A percentile compares a stretch with the other conserved stretches of the same genome.
These are phyloP conservation scores for Cladorhizidae sp. DNA, from an alignment of 37 sponge, comb jelly and placozoan genomes.

Conservation along the genomic window DNA sequence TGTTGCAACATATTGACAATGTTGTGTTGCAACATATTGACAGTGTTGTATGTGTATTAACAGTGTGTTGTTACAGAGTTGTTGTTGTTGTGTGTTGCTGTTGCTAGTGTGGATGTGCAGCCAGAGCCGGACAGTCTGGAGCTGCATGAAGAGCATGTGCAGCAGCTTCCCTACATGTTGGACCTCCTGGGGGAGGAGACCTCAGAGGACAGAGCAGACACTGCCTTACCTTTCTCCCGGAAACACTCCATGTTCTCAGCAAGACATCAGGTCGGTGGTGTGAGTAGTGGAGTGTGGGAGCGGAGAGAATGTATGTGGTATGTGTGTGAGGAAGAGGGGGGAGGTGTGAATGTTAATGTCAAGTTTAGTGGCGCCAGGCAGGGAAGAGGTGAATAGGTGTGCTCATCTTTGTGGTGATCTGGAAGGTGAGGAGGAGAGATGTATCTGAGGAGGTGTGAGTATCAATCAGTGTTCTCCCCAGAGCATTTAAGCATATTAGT, in stretches of 20 bases:
- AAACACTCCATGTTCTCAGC: constrained; percentile 32
- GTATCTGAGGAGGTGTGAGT: too few species aligned
- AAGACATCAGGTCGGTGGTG: background rate
- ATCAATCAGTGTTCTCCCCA: too few species aligned
- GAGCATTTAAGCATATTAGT: too few species aligned
- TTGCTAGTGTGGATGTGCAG: constrained; percentile 19
- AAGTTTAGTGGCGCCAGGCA: too few species aligned
- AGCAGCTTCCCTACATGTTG: background rate
- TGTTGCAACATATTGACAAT: too few species aligned
- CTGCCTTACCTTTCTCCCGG: constrained; percentile 51
- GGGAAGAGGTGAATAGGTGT: too few species aligned
- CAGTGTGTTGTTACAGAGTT: too few species aligned
- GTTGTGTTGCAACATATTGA: too few species aligned
- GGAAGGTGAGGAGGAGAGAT: background rate
- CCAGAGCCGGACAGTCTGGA: constrained; percentile 34
- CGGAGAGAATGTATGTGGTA: too few species aligned
- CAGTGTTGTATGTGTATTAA: too few species aligned
- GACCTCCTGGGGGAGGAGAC: constrained; percentile 7
- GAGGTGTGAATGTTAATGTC: too few species aligned
- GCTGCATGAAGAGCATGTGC: background rate
- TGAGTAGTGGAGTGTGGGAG: background rate
- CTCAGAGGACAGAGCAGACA: background rate
- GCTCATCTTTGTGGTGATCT: too few species aligned
- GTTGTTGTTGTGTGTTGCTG: background rate
- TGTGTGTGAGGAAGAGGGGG: background rate